Evolutionary conservation across 2,888 invertebrate genomes (phyloP).

Genomic region (Dyspetes luteomarginatus): DNA sequence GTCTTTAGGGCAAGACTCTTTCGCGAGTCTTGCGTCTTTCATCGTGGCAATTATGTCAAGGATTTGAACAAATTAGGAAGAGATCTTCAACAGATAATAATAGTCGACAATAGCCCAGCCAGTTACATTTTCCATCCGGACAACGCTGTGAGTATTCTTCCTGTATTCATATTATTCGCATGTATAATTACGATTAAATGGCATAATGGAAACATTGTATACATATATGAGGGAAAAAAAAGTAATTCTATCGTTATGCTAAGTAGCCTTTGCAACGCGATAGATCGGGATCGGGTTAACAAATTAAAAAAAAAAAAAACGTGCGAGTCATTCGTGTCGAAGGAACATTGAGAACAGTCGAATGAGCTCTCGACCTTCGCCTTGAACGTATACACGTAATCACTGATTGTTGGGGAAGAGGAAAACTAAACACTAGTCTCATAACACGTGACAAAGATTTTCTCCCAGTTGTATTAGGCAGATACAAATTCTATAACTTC

Average conservation of each 20-base stretch:
- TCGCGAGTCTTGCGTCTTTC: conserved; percentile 99
- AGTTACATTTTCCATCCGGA: conserved; percentile 99
- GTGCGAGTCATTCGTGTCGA: conserved; percentile 50
- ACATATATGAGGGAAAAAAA: neutral
- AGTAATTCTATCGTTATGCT: conserved; percentile 24
- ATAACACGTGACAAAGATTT: conserved; percentile 36
- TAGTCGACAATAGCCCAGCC: conserved; percentile 99
- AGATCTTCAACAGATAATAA: conserved; percentile 97
- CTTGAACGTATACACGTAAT: conserved; percentile 36
- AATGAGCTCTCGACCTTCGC: conserved; percentile 54
- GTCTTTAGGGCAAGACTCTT: conserved; percentile 98
- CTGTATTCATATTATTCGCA: too few species aligned
- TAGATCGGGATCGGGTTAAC: conserved; percentile 30
- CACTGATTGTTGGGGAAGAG: neutral
- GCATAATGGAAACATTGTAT: conserved; percentile 60
- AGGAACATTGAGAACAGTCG: conserved; percentile 45
- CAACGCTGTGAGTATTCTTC: conserved; percentile 94
- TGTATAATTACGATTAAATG: conserved; percentile 5
- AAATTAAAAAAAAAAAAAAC: conserved; percentile 43
- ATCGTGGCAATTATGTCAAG: conserved; percentile 99
- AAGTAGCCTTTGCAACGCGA: conserved; percentile 26
- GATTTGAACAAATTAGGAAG: conserved; percentile 99
- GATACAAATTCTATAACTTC: too few species aligned
- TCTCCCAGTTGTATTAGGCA: neutral
- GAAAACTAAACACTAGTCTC: conserved; percentile 31